phyloP scores from a whole-genome alignment of 2,113 vertebrate genomes.

The Anser brachyrhynchus region DNA sequence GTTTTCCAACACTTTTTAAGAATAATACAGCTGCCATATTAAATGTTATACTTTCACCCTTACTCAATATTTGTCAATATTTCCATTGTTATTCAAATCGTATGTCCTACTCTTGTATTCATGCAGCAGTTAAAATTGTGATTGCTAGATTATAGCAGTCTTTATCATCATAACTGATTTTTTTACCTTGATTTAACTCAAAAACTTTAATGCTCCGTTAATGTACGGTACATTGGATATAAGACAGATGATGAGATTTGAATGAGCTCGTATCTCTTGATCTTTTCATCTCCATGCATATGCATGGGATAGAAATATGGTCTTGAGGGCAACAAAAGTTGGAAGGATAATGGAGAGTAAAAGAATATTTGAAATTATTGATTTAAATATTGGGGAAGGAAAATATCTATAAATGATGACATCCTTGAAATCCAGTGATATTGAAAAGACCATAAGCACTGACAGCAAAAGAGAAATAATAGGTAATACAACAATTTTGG shows the following conservation, averaged over 20 bases:
- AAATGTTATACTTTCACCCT: background rate
- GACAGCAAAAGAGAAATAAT: background rate
- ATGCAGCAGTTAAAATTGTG: background rate
- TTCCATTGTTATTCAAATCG: background rate
- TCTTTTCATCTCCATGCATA: slow-evolving; percentile 21
- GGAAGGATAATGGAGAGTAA: background rate
- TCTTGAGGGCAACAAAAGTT: background rate
- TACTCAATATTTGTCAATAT: slow-evolving; percentile 28
- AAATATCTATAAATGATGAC: background rate
- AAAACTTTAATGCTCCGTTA: slow-evolving; percentile 15
- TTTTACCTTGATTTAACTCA: slow-evolving; percentile 18
- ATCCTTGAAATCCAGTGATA: background rate
- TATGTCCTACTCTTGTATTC: background rate
- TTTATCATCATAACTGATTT: background rate
- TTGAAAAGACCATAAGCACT: background rate
- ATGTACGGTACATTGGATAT: background rate
- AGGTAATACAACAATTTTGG: background rate
- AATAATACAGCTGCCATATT: background rate
- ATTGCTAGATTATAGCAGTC: background rate
- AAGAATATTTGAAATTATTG: background rate
- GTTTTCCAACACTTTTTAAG: background rate
- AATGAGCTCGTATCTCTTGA: background rate
- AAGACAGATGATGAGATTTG: slow-evolving; percentile 26
- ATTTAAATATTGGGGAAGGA: background rate
- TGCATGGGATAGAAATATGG: background rate